Percentiles rank a stretch among this genome's conserved stretches.
These are phyloP conservation scores for Octodonta nipae DNA, from an alignment of 2,888 invertebrate genomes.

Conservation along the genomic window DNA sequence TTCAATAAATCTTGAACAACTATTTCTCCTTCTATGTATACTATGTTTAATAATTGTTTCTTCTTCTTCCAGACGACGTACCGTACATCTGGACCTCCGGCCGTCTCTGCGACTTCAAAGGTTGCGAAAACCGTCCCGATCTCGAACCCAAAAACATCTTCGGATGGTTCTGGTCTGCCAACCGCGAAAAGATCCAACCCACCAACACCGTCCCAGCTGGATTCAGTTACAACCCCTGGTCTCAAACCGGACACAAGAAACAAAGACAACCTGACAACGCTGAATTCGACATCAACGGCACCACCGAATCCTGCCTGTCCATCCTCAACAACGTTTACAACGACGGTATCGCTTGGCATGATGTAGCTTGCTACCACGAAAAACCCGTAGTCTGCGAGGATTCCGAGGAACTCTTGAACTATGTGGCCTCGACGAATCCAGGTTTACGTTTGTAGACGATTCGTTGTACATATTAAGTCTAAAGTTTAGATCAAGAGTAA, in stretches of 20 bases:
- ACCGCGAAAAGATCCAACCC: conserved; percentile 72
- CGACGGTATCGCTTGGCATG: conserved; percentile 88
- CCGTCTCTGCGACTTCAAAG: conserved; percentile 83
- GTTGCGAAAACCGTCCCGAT: conserved; percentile 74
- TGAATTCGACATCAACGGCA: conserved; percentile 79
- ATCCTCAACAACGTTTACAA: conserved; percentile 85
- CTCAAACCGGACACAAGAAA: conserved; percentile 82
- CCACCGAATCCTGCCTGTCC: conserved; percentile 74
- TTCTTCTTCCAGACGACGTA: conserved; percentile 52
- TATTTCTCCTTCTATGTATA: no score
- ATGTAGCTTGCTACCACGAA: conserved; percentile 85
- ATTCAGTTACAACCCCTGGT: conserved; percentile 81
- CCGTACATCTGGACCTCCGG: conserved; percentile 91
- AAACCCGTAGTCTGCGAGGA: conserved; percentile 86
- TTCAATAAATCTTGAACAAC: no score
- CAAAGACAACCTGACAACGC: conserved; percentile 79
- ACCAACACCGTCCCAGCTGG: conserved; percentile 61
- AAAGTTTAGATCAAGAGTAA: no score
- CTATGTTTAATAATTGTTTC: no score
- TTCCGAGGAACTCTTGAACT: conserved; percentile 74
- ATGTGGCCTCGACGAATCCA: conserved; percentile 72
- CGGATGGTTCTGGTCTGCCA: conserved; percentile 90
- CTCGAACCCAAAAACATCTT: conserved; percentile 72
- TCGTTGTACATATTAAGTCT: no score
- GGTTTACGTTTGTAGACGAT: conserved; percentile 69